Evolutionary conservation across 2,113 vertebrate genomes (phyloP).

Genomic region (Mobula hypostoma): DNA sequence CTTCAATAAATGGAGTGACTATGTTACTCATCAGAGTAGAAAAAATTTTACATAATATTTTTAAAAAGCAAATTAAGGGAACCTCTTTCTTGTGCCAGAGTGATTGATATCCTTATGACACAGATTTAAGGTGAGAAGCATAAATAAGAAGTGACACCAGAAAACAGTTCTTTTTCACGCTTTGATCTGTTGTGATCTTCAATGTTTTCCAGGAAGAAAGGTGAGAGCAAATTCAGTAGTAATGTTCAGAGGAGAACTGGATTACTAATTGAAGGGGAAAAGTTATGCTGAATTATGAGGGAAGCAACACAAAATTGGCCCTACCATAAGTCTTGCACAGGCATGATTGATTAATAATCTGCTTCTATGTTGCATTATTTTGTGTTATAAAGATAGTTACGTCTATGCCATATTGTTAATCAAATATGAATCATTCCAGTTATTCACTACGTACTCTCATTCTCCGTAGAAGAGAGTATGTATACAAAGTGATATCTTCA

Average conservation of each 20-base stretch:
- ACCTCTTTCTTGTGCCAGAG: neutral
- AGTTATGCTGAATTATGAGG: neutral
- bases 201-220: neutral
- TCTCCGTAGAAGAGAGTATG: neutral
- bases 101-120: neutral
- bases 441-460: neutral
- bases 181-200: neutral
- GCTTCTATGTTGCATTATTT: neutral
- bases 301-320: neutral
- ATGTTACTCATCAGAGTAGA: neutral
- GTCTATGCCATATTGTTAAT: neutral
- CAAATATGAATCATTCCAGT: neutral
- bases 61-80: neutral
- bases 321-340: neutral
- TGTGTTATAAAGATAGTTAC: neutral
- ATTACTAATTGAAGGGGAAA: neutral
- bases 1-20: neutral
- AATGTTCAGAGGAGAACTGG: neutral
- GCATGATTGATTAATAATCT: neutral
- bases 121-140: neutral
- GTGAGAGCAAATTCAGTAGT: neutral
- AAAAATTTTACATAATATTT: neutral
- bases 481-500: neutral
- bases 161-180: neutral
- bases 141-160: neutral